Base-by-base conservation (phyloP, 1,140 invertebrate species). In the Scylla paramamosain region DNA sequence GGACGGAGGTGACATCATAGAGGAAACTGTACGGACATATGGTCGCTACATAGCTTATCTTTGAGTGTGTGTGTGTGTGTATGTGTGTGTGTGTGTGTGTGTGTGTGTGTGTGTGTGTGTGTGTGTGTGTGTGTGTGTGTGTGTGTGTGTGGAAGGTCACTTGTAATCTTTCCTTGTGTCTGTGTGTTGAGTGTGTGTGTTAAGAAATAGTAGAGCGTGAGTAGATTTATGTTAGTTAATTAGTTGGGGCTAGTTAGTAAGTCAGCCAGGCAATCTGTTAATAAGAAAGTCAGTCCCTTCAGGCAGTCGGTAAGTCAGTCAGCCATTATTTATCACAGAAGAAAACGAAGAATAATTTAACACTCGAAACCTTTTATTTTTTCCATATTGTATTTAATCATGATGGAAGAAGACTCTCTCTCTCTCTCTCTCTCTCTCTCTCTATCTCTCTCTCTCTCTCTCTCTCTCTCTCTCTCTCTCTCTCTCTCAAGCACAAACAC, bases 401-500 rank as follows among this genome's bases (percentile, higher is more conserved):
- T 28, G 28, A 1, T 82, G 20, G 20, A 20, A 82, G 20, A 82
- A 2, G 1, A 3, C 77, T 82, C 77, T 82, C 83, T 86, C 83
- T 86, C 83, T 86, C 89, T 28, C 39, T 28, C 39, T 91, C 89
- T 45, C 39, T 45, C 46, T 91, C 89, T 48, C 89, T 16, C 89
- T 59, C 89, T 91, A 8, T 90, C 88, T 90, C 88, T 39, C 88
- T 39, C 88, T 90, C 88, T 90, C 88, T 90, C 88, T 90, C 88
- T 39, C 83, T 86, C 83, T 86, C 83, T 86, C 83, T 86, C 83
- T 86, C 83, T 86, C 83, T 86, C 83, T 86, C 83, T 86, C 83
- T 86, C 83, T 86, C 83, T 86, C 28, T 86, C 28, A 39, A 39
- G 6, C 39, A 39, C 39, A 39, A 6, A 39, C 39, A 39, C 52